A percentile compares a stretch with the other conserved stretches of the same genome.
Evolutionary conservation across 2,888 invertebrate species (phyloP).

Genomic region (Andrena camellia): DNA sequence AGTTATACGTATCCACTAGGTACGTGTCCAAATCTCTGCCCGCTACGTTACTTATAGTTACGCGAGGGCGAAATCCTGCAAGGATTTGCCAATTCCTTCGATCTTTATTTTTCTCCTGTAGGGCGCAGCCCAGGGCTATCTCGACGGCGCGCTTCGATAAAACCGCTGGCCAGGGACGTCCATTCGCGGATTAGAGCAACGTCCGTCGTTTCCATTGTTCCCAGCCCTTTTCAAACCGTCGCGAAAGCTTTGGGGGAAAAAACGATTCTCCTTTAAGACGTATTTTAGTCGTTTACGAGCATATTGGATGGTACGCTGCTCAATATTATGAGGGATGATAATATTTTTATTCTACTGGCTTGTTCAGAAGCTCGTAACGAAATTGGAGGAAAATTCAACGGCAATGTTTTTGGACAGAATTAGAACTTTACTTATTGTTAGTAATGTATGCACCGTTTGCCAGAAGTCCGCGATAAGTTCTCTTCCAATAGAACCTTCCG

Average conservation of each 20-base stretch:
- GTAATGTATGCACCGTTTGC: too few species aligned
- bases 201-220: slow-evolving; percentile 42
- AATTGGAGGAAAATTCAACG: too few species aligned
- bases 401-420: too few species aligned
- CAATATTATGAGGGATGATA: too few species aligned
- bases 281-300: not conserved
- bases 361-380: too few species aligned
- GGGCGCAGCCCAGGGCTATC: slow-evolving; percentile 14
- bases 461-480: too few species aligned
- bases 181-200: slow-evolving; percentile 42
- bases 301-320: too few species aligned
- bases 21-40: slow-evolving; percentile 60
- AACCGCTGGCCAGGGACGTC: slow-evolving; percentile 22
- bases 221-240: slow-evolving; percentile 11
- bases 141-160: slow-evolving; percentile 34
- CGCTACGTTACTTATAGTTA: slow-evolving; percentile 73
- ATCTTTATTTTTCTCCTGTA: slow-evolving; percentile 67
- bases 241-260: not conserved
- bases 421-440: too few species aligned
- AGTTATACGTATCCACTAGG: slow-evolving; percentile 58
- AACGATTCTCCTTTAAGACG: slow-evolving; percentile 14
- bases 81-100: slow-evolving; percentile 67
- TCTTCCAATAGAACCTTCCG: too few species aligned
- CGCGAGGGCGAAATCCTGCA: slow-evolving; percentile 61
- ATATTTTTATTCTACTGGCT: too few species aligned